Percentiles rank a stretch among this genome's conserved stretches.
These are phyloP conservation scores for Nannoperca obscura DNA, from an alignment of 2,797 vertebrate species.

Conservation along the genomic window DNA sequence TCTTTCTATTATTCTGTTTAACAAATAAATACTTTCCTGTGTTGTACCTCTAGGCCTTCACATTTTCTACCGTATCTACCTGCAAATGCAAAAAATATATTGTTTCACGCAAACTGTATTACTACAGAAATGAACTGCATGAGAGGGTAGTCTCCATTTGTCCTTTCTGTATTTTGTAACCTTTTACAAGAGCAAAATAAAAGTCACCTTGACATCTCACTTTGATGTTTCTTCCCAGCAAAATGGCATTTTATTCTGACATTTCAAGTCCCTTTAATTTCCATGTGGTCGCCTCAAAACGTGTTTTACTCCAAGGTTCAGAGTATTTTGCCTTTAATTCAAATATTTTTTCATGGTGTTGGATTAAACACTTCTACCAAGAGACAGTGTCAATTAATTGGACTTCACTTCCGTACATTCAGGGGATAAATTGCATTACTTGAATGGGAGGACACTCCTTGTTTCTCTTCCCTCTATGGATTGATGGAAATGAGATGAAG, in stretches of 20 bases:
- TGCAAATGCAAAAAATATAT: slow-evolving; percentile 6
- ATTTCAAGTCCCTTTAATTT: slow-evolving; percentile 65
- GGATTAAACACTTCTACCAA: slow-evolving; percentile 67
- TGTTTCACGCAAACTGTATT: slow-evolving; percentile 2
- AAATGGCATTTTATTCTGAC: slow-evolving; percentile 59
- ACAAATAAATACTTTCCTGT: slow-evolving; percentile 16
- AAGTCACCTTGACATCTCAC: slow-evolving; percentile 70
- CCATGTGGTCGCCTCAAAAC: slow-evolving; percentile 42
- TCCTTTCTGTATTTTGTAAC: slow-evolving; percentile 56
- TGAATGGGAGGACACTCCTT: slow-evolving; percentile 63
- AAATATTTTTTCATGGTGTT: slow-evolving; percentile 24
- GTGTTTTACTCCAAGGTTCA: slow-evolving; percentile 38
- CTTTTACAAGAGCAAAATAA: slow-evolving; percentile 67
- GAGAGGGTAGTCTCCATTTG: slow-evolving; percentile 46
- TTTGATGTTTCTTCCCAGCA: slow-evolving; percentile 62
- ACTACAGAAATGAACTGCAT: slow-evolving; percentile 26
- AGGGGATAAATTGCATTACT: slow-evolving; percentile 70
- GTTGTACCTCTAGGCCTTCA: not conserved
- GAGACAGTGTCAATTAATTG: slow-evolving; percentile 74
- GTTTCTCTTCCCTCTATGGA: slow-evolving; percentile 62
- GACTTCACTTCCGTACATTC: slow-evolving; percentile 60
- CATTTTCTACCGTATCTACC: not conserved
- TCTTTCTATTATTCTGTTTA: slow-evolving; percentile 25
- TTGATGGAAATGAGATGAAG: slow-evolving; percentile 75
- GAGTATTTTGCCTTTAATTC: slow-evolving; percentile 53